A percentile compares a stretch with the other conserved stretches of the same genome.
These are phyloP conservation scores for Pseudocheirus occidentalis DNA, from an alignment of 2,797 vertebrate genomes.

Conservation along the genomic window DNA sequence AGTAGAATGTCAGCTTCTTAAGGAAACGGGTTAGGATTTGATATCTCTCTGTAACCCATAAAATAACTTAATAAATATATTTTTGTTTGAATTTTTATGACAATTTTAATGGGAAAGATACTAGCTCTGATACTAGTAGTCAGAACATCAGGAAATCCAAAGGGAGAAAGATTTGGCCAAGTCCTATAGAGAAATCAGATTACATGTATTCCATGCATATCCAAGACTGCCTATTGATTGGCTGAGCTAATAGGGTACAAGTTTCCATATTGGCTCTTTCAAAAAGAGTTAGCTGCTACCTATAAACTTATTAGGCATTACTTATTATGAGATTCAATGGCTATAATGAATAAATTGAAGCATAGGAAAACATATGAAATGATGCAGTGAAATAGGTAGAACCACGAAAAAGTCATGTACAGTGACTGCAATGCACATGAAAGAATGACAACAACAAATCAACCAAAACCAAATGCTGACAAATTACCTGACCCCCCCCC, in stretches of 20 bases:
- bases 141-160: not conserved
- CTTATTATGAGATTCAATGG: not conserved
- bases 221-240: not conserved
- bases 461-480: not conserved
- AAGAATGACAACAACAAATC: not conserved
- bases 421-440: not conserved
- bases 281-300: not conserved
- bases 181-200: not conserved
- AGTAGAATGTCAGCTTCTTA: not conserved
- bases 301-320: not conserved
- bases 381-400: not conserved
- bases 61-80: not conserved
- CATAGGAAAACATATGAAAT: not conserved
- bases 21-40: not conserved
- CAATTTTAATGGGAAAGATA: not conserved
- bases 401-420: not conserved
- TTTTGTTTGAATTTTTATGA: not conserved
- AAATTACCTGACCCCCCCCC: not conserved
- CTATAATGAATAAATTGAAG: not conserved
- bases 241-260: not conserved
- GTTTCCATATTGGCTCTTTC: not conserved
- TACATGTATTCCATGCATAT: not conserved
- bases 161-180: not conserved
- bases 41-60: not conserved
- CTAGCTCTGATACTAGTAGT: not conserved